Evolutionary conservation across 2,797 vertebrate species (phyloP).

Genomic region (Cottoperca gobio): DNA sequence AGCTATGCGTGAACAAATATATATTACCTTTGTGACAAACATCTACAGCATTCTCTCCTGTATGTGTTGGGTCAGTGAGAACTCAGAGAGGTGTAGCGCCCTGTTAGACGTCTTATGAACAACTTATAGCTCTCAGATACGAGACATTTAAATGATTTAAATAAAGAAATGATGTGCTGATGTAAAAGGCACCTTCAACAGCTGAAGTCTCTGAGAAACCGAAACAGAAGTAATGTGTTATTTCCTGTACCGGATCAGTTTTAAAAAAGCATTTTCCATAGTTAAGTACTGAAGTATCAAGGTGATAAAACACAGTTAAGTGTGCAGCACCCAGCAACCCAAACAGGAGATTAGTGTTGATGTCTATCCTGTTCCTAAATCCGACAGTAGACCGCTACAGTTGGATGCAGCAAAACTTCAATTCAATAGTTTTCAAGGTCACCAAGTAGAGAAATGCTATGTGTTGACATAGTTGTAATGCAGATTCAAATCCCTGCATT

Average conservation of each 20-base stretch:
- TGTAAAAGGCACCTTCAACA: neutral
- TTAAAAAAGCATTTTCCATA: neutral
- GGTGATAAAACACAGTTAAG: neutral
- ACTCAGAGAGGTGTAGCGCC: neutral
- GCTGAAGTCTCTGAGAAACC: neutral
- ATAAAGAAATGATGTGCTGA: too few relatives aligned
- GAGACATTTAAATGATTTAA: neutral
- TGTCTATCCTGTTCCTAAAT: constrained; percentile 12
- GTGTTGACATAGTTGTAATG: constrained; percentile 64
- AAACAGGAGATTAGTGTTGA: neutral
- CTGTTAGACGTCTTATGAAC: neutral
- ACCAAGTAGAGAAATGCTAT: constrained; percentile 59
- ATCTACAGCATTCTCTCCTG: neutral
- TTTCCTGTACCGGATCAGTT: neutral
- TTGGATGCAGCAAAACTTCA: constrained; percentile 24
- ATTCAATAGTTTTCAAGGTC: constrained; percentile 79
- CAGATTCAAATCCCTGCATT: constrained; percentile 67
- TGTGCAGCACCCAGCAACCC: neutral
- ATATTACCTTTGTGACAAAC: too few relatives aligned
- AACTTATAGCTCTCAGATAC: neutral
- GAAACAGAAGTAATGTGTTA: neutral
- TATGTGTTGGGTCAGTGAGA: neutral
- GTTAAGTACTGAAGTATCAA: neutral
- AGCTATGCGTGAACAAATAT: neutral
- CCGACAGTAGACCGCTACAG: constrained; percentile 7